These are phyloP conservation scores for Leucania comma DNA, from an alignment of 2,888 invertebrate species.

Conservation along the genomic window DNA sequence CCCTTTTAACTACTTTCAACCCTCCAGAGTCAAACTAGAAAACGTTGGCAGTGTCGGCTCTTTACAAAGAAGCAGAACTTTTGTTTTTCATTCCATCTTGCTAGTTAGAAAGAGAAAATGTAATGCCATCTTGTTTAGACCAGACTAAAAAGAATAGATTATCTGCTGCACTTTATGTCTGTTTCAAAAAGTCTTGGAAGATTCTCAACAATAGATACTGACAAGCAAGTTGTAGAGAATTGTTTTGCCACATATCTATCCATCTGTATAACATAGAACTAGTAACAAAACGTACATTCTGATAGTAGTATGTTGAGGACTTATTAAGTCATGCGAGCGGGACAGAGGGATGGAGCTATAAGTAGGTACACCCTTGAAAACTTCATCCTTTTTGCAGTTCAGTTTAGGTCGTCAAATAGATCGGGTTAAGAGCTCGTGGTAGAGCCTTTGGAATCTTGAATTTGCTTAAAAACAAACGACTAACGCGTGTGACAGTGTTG, in stretches of 20 bases:
- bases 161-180: constrained; percentile 19
- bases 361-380: too few species aligned
- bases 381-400: too few species aligned
- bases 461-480: too few species aligned
- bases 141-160: constrained; percentile 52
- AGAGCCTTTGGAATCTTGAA: too few species aligned
- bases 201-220: neutral
- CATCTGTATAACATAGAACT: neutral
- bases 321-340: too few species aligned
- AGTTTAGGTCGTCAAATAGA: too few species aligned
- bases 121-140: constrained; percentile 1
- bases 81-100: constrained; percentile 34
- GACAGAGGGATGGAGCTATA: too few species aligned
- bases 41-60: neutral
- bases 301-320: too few species aligned
- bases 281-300: too few species aligned
- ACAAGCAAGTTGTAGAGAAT: neutral
- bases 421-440: too few species aligned
- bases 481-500: too few species aligned
- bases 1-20: constrained; percentile 43
- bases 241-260: neutral
- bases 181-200: neutral
- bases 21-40: constrained; percentile 4
- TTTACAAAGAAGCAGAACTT: constrained; percentile 6
- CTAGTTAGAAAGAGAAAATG: constrained; percentile 30